phyloP scores from a whole-genome alignment of 2,888 invertebrate genomes.

The Aspidiotus rigidus region DNA sequence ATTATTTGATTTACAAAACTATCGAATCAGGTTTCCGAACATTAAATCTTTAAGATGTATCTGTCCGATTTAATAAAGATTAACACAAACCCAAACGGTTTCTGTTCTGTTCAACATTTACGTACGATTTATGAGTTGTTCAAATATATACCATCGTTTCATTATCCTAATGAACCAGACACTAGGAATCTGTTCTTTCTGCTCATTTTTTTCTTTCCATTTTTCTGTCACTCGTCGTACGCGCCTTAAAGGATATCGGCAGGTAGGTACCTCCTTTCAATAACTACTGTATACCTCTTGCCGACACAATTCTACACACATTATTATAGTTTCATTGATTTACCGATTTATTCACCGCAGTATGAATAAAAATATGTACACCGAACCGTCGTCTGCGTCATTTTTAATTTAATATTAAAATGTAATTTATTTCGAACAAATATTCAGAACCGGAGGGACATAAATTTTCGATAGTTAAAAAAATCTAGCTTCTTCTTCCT shows the following conservation, averaged over 20 bases:
- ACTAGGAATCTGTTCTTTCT: constrained; percentile 21
- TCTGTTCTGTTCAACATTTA: constrained; percentile 23
- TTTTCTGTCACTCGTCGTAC: neutral
- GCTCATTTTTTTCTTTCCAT: neutral
- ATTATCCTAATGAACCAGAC: constrained; percentile 34
- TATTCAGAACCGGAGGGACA: no score
- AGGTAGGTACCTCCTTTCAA: neutral
- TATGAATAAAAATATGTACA: no score
- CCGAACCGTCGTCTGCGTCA: no score
- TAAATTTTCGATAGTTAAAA: no score
- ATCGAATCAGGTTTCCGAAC: constrained; percentile 17
- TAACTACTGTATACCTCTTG: neutral
- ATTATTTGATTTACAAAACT: constrained; percentile 20
- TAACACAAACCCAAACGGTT: constrained; percentile 24
- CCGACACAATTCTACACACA: neutral
- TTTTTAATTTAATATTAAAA: no score
- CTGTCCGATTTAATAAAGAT: constrained; percentile 33
- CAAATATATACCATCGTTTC: constrained; percentile 31
- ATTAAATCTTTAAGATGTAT: constrained; percentile 30
- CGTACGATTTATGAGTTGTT: constrained; percentile 31
- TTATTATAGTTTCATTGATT: neutral
- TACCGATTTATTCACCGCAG: neutral
- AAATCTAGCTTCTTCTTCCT: no score
- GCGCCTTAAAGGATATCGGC: neutral
- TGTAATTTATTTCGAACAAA: no score